A percentile compares a stretch with the other conserved stretches of the same genome.
Evolutionary conservation across 2,888 invertebrate species (phyloP).

Genomic region (Oligia strigilis): DNA sequence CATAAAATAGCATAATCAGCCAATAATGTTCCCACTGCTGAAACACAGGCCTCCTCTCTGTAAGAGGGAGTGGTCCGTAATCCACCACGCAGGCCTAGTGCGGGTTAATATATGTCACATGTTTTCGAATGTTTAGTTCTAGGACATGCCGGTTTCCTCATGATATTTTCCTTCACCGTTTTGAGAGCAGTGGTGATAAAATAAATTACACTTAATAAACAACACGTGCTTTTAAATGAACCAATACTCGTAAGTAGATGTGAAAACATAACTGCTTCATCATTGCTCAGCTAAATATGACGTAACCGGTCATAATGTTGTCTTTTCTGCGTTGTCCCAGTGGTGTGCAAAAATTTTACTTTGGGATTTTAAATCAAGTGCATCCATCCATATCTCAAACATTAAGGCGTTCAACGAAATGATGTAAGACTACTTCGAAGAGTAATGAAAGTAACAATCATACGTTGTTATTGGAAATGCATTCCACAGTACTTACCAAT

Average conservation of each 20-base stretch:
- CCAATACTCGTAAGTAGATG: slow-evolving; percentile 10
- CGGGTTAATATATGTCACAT: neutral
- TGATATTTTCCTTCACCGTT: neutral
- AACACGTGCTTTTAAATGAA: slow-evolving; percentile 30
- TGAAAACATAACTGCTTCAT: slow-evolving; percentile 20
- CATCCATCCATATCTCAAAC: too few relatives aligned
- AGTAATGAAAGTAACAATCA: too few relatives aligned
- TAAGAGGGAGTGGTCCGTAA: neutral
- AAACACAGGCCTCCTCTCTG: neutral
- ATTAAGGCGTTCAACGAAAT: neutral
- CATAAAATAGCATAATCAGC: too few relatives aligned
- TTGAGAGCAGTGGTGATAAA: neutral
- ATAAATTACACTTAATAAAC: neutral
- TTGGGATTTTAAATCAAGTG: neutral
- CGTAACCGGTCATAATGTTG: neutral
- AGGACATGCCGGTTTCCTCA: neutral
- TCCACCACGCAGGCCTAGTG: neutral
- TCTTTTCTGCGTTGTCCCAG: neutral
- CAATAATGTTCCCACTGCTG: neutral
- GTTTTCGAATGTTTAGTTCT: neutral
- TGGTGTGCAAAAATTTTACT: too few relatives aligned
- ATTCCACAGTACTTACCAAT: neutral
- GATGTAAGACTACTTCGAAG: neutral
- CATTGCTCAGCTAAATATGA: slow-evolving; percentile 24
- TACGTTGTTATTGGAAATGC: neutral